Conservation (phyloP, 2,797 vertebrate species). For the Amphiprion clarkii region DNA sequence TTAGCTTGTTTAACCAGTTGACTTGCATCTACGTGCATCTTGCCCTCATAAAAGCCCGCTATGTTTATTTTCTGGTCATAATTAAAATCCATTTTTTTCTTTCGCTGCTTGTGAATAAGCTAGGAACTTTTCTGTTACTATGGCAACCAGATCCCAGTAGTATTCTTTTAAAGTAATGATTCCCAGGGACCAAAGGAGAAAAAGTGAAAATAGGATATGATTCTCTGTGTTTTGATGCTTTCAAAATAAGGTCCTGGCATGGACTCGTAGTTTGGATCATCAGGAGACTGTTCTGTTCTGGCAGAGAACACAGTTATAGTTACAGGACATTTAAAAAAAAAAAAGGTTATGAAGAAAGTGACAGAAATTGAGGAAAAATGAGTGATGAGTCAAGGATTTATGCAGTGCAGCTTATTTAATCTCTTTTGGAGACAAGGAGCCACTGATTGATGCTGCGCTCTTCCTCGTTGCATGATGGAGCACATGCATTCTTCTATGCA, state of each 20-base stretch:
- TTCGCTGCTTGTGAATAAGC: slow-evolving; percentile 29
- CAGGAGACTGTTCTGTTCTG: not conserved
- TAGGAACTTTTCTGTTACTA: slow-evolving; percentile 63
- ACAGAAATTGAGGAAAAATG: slow-evolving; percentile 37
- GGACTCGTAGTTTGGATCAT: slow-evolving; percentile 18
- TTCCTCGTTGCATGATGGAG: slow-evolving; percentile 42
- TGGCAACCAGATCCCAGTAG: slow-evolving; percentile 64
- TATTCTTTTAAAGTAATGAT: slow-evolving; percentile 59
- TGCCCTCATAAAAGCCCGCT: slow-evolving; percentile 6
- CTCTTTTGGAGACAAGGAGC: slow-evolving; percentile 59
- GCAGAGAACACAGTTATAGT: slow-evolving; percentile 8
- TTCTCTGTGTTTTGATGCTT: slow-evolving; percentile 51
- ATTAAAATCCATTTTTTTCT: slow-evolving; percentile 51
- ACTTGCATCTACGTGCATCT: slow-evolving; percentile 17
- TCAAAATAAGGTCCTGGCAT: slow-evolving; percentile 32
- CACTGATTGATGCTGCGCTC: slow-evolving; percentile 59
- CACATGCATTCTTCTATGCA: slow-evolving; percentile 47
- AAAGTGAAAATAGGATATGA: slow-evolving; percentile 48
- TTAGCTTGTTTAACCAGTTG: slow-evolving; percentile 12
- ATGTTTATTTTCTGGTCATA: slow-evolving; percentile 41
- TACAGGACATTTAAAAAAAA: slow-evolving; percentile 14
- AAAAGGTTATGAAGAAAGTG: slow-evolving; percentile 36
- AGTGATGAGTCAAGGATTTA: slow-evolving; percentile 54
- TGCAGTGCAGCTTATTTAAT: slow-evolving; percentile 62
- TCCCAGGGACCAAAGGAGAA: slow-evolving; percentile 42